phyloP scores from a whole-genome alignment of 2,113 vertebrate genomes.

The Dascyllus trimaculatus region DNA sequence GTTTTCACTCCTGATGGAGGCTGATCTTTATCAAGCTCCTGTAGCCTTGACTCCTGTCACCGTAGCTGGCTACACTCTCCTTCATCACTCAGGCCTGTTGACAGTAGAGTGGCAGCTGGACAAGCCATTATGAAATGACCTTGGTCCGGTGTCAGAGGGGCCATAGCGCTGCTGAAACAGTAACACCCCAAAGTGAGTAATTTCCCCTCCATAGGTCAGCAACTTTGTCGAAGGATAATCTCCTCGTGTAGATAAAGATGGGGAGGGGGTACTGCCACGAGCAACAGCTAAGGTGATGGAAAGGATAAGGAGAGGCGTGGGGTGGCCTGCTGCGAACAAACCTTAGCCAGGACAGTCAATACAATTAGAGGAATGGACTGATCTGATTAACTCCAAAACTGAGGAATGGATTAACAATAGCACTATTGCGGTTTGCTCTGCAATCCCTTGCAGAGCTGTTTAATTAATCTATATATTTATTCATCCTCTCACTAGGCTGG shows the following conservation, averaged over 20 bases:
- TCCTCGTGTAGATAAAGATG: slow-evolving; percentile 42
- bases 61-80: slow-evolving; percentile 57
- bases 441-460: slow-evolving; percentile 33
- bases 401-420: slow-evolving; percentile 55
- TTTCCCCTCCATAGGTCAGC: slow-evolving; percentile 80
- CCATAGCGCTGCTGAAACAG: slow-evolving; percentile 70
- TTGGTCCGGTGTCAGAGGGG: slow-evolving; percentile 77
- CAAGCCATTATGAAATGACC: slow-evolving; percentile 81
- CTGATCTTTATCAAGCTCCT: slow-evolving; percentile 79
- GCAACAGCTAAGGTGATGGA: slow-evolving; percentile 43
- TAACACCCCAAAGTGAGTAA: slow-evolving; percentile 78
- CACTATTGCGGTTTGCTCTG: slow-evolving; percentile 26
- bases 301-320: neutral
- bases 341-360: slow-evolving; percentile 23
- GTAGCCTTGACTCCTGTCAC: slow-evolving; percentile 81
- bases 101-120: slow-evolving; percentile 80
- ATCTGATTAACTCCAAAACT: slow-evolving; percentile 44
- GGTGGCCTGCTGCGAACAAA: slow-evolving; percentile 20
- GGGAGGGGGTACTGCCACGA: slow-evolving; percentile 29
- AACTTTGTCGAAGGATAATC: slow-evolving; percentile 64
- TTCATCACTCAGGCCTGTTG: slow-evolving; percentile 79
- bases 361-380: slow-evolving; percentile 39
- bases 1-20: slow-evolving; percentile 71
- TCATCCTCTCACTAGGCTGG: slow-evolving; percentile 40
- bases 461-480: slow-evolving; percentile 56